Percentiles rank a stretch among this genome's conserved stretches.
Conservation (phyloP, 2,797 vertebrate species). For the Semaprochilodus insignis region DNA sequence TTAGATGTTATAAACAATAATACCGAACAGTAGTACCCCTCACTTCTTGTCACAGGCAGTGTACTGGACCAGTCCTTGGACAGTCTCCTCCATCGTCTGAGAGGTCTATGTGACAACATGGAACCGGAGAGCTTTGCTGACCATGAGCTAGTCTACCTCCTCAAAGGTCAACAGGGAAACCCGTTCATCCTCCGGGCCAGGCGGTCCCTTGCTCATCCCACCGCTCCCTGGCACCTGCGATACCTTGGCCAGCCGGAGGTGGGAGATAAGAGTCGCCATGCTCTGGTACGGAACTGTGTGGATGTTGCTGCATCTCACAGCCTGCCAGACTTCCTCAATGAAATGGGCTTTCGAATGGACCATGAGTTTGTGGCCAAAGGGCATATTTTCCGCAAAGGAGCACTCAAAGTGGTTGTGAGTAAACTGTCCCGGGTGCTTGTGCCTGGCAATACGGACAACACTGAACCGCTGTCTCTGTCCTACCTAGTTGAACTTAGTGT, state of each 20-base stretch:
- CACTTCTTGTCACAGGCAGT: conserved; percentile 79
- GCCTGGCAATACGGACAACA: conserved; percentile 92
- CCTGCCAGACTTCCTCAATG: conserved; percentile 92
- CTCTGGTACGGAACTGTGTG: conserved; percentile 93
- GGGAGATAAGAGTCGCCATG: conserved; percentile 93
- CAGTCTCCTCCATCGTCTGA: conserved; percentile 92
- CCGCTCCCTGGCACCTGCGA: conserved; percentile 91
- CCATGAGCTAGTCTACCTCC: conserved; percentile 95
- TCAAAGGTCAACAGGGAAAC: conserved; percentile 97
- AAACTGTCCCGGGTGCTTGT: conserved; percentile 93
- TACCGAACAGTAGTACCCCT: not conserved
- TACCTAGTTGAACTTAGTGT: conserved; percentile 94
- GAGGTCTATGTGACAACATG: conserved; percentile 97
- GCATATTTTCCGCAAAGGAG: conserved; percentile 93
- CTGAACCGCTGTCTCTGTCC: conserved; percentile 91
- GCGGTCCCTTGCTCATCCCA: conserved; percentile 87
- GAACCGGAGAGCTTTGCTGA: conserved; percentile 93
- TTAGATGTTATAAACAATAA: not conserved
- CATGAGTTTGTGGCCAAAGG: conserved; percentile 96
- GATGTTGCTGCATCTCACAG: conserved; percentile 95
- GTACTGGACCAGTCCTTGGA: conserved; percentile 94
- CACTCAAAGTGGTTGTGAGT: conserved; percentile 94
- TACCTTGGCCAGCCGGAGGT: conserved; percentile 96
- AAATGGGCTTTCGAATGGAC: conserved; percentile 99
- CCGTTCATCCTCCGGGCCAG: conserved; percentile 93